Evolutionary conservation across 2,888 invertebrate genomes (phyloP).

Genomic region (Eurois occulta): DNA sequence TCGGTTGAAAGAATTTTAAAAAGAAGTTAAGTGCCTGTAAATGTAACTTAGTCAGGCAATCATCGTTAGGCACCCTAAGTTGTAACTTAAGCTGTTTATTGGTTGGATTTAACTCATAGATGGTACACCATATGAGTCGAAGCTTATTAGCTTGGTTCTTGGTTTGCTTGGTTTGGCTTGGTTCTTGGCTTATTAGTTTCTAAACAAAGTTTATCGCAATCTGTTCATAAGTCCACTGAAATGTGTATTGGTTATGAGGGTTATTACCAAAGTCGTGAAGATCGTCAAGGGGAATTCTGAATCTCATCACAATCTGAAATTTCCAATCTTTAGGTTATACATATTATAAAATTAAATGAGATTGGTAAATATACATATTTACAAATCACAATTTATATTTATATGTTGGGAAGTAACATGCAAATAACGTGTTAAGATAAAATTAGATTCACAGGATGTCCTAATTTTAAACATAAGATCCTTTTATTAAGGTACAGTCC

Average conservation of each 20-base stretch:
- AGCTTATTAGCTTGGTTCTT: conserved; percentile 7
- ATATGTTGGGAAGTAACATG: not conserved
- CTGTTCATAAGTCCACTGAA: conserved; percentile 1
- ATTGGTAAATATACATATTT: too few species aligned
- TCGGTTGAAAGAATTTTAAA: conserved; percentile 27
- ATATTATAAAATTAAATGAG: not conserved
- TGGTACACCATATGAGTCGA: conserved; percentile 17
- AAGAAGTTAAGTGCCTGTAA: conserved; percentile 40
- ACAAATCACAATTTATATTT: too few species aligned
- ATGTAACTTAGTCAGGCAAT: conserved; percentile 53
- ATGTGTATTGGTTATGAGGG: not conserved
- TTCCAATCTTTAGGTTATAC: not conserved
- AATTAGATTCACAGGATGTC: too few species aligned
- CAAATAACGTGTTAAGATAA: too few species aligned
- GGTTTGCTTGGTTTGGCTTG: too few species aligned
- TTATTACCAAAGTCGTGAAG: conserved; percentile 1
- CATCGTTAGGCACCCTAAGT: conserved; percentile 40
- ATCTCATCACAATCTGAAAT: not conserved
- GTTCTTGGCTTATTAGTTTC: too few species aligned
- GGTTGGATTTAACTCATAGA: conserved; percentile 12
- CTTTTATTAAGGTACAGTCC: not conserved
- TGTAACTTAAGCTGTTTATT: conserved; percentile 46
- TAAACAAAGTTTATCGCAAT: conserved; percentile 8
- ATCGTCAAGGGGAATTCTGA: not conserved
- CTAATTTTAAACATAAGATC: not conserved